These are phyloP conservation scores for Coregonus sp. DNA, from an alignment of 2,797 vertebrate genomes.

Conservation along the genomic window DNA sequence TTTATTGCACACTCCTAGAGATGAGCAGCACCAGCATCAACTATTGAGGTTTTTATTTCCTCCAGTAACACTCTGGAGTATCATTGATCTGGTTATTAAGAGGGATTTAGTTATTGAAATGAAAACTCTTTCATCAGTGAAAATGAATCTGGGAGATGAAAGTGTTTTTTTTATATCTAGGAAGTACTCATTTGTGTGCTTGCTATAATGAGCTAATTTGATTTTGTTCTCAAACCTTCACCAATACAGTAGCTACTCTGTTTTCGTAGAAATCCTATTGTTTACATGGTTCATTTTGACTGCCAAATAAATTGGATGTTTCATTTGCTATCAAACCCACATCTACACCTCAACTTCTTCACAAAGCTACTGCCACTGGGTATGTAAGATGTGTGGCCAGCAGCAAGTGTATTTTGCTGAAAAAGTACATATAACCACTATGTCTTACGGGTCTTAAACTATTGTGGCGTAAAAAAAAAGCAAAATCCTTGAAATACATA, in stretches of 20 bases:
- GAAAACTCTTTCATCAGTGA: slow-evolving; percentile 37
- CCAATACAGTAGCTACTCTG: slow-evolving; percentile 33
- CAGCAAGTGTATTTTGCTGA: background rate
- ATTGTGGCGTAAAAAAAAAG: background rate
- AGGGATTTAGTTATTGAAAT: slow-evolving; percentile 48
- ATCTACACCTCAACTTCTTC: background rate
- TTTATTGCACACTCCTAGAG: background rate
- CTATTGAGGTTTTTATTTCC: background rate
- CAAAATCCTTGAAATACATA: background rate
- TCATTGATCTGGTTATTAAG: slow-evolving; percentile 36
- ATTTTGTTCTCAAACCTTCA: slow-evolving; percentile 34
- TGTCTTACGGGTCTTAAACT: background rate
- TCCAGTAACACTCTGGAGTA: slow-evolving; percentile 11
- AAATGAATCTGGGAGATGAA: slow-evolving; percentile 39
- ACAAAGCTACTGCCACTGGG: background rate
- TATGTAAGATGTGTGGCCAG: background rate
- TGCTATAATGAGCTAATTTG: slow-evolving; percentile 37
- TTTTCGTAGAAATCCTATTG: slow-evolving; percentile 23
- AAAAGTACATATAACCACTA: background rate
- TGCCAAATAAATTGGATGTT: slow-evolving; percentile 55
- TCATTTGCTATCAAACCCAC: slow-evolving; percentile 1
- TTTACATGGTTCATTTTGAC: slow-evolving; percentile 17
- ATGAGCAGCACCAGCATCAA: background rate
- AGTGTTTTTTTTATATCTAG: slow-evolving; percentile 18
- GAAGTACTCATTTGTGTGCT: slow-evolving; percentile 15